These are phyloP conservation scores for Xiphophorus hellerii DNA, from an alignment of 2,113 vertebrate genomes.

Conservation along the genomic window DNA sequence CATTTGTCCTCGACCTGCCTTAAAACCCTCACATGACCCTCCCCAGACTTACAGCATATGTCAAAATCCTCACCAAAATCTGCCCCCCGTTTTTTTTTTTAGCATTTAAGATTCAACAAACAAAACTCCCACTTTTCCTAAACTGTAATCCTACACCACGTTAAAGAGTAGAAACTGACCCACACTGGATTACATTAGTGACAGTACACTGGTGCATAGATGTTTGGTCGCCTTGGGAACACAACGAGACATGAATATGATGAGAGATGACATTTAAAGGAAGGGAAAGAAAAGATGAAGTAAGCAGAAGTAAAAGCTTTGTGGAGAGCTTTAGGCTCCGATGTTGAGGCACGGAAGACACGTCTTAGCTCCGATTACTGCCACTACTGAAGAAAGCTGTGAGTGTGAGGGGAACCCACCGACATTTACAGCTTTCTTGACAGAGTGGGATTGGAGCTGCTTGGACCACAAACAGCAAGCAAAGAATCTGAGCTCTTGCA, in stretches of 20 bases:
- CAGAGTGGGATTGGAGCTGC: conserved; percentile 27
- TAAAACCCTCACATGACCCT: conserved; percentile 9
- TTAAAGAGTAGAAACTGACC: conserved; percentile 39
- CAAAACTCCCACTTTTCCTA: not conserved
- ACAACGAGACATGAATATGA: conserved; percentile 39
- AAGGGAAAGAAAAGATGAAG: conserved; percentile 9
- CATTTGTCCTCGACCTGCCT: not conserved
- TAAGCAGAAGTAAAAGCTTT: conserved; percentile 17
- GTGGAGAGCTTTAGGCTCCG: conserved; percentile 43
- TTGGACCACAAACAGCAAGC: conserved; percentile 26
- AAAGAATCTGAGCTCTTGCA: conserved; percentile 7
- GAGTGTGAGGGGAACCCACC: conserved; percentile 44
- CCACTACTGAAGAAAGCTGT: conserved; percentile 50
- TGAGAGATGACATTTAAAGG: conserved; percentile 68
- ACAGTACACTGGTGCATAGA: conserved; percentile 22
- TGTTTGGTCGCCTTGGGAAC: conserved; percentile 55
- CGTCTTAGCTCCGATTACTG: conserved; percentile 60
- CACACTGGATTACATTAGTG: conserved; percentile 14
- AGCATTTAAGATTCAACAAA: not conserved
- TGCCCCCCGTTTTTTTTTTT: not conserved
- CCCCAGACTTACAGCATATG: not conserved
- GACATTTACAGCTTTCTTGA: conserved; percentile 59
- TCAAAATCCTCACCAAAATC: not conserved
- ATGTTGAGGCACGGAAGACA: conserved; percentile 35
- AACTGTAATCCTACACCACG: conserved; percentile 11